Evolutionary conservation across 2,113 vertebrate species (phyloP).

Genomic region (Pteronura brasiliensis): DNA sequence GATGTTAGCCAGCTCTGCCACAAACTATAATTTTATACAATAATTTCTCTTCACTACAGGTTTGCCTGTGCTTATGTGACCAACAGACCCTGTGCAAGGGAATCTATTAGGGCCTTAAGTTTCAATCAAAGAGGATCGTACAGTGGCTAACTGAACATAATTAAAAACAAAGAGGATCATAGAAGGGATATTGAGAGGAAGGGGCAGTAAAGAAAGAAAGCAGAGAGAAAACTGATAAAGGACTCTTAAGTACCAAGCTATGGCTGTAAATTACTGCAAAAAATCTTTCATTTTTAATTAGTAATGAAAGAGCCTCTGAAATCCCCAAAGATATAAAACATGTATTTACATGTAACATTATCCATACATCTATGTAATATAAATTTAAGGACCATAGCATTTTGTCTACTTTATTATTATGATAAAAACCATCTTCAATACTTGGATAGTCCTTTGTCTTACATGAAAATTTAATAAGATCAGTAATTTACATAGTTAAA

Average conservation of each 20-base stretch:
- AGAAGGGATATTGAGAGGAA: neutral
- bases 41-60: neutral
- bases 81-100: neutral
- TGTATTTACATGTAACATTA: neutral
- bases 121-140: neutral
- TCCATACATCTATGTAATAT: neutral
- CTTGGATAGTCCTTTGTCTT: neutral
- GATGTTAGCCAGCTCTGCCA: neutral
- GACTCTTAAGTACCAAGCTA: neutral
- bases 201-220: neutral
- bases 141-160: too few relatives aligned
- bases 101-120: neutral
- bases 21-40: neutral
- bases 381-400: neutral
- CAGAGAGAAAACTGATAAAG: neutral
- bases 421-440: neutral
- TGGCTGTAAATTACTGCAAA: neutral
- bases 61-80: neutral
- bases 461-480: neutral
- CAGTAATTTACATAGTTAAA: neutral
- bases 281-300: slow-evolving; percentile 11
- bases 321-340: neutral
- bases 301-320: slow-evolving; percentile 6
- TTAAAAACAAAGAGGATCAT: neutral
- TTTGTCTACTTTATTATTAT: neutral